Base-by-base conservation (phyloP, 2,888 invertebrate genomes). In the Acanthosepion lycidas region DNA sequence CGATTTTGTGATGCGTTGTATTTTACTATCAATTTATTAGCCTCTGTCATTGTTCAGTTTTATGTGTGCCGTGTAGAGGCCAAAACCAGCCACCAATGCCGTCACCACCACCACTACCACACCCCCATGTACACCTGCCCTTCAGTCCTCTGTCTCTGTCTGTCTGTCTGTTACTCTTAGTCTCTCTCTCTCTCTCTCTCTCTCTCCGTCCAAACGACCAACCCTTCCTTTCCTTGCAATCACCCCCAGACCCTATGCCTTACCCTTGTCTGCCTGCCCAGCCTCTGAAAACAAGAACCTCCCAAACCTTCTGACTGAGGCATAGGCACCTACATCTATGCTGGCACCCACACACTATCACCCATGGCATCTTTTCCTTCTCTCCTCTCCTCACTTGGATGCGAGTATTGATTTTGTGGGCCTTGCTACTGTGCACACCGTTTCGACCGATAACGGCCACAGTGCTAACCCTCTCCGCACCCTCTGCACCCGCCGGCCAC, bases 281-380 rank as follows among this genome's bases (percentile, higher is more conserved):
- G 92, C 51, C 92, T 92, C 92, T 92, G 78, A 78, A 78, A 78
- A 78, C 78, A 78, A n/a, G 78, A 78, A 78, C 78, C n/a, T 78
- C 78, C 78, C 78, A 78, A 78, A 78, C 78, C 78, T 78, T 33
- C 78, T n/a, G n/a, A 78, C 78, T 78, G 78, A 78, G 33, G 78
- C 78, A 78, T 78, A 78, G 78, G 78, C 78, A 78, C 78, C 78
- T 78, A 78, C 78, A 78, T 78, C 78, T n/a, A 78, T 78, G 78
- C 78, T 33, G 33, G 78, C 78, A 33, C 78, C 33, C 78, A 78
- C 78, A n/a, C 78, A 78, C 78, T 28, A 78, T 78, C 78, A 78
- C 78, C 78, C 78, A 78, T 78, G 78, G 78, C 78, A 78, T 78
- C 78, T 78, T 78, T 78, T 78, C 78, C 78, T 78, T 78, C 78